phyloP scores from a whole-genome alignment of 2,888 invertebrate species.

The Drosophila meridionalis region DNA sequence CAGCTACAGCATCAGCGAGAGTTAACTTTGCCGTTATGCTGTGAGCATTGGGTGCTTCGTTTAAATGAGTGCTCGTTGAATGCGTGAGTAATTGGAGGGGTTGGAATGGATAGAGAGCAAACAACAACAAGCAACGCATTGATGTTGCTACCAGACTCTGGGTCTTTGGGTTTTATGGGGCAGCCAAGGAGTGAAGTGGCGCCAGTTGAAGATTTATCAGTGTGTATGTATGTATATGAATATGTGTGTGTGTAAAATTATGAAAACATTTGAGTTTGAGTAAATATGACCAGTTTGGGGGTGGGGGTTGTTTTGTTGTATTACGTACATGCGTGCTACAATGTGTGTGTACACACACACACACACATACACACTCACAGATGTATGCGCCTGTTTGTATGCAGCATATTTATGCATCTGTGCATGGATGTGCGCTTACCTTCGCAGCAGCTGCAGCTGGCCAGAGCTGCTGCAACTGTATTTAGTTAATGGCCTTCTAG shows the following conservation, averaged over 20 bases:
- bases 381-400: conserved; percentile 31
- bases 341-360: conserved; percentile 11
- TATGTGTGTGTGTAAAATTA: conserved; percentile 52
- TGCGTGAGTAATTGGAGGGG: conserved; percentile 78
- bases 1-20: conserved; percentile 60
- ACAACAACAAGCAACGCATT: conserved; percentile 70
- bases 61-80: conserved; percentile 80
- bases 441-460: conserved; percentile 33
- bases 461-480: conserved; percentile 27
- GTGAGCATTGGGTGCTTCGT: conserved; percentile 78
- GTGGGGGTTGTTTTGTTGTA: conserved; percentile 57
- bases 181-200: conserved; percentile 71
- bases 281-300: conserved; percentile 55
- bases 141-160: conserved; percentile 56
- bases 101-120: conserved; percentile 53
- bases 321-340: conserved; percentile 24
- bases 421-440: conserved; percentile 36
- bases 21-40: conserved; percentile 76
- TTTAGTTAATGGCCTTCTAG: conserved; percentile 66
- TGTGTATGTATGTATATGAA: conserved; percentile 21
- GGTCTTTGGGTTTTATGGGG: conserved; percentile 60
- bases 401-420: conserved; percentile 9
- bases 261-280: conserved; percentile 72
- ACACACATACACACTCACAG: neutral
- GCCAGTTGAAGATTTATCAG: conserved; percentile 72